phyloP scores from a whole-genome alignment of 64 coral and sea anemone genomes.

The Montipora sp. region DNA sequence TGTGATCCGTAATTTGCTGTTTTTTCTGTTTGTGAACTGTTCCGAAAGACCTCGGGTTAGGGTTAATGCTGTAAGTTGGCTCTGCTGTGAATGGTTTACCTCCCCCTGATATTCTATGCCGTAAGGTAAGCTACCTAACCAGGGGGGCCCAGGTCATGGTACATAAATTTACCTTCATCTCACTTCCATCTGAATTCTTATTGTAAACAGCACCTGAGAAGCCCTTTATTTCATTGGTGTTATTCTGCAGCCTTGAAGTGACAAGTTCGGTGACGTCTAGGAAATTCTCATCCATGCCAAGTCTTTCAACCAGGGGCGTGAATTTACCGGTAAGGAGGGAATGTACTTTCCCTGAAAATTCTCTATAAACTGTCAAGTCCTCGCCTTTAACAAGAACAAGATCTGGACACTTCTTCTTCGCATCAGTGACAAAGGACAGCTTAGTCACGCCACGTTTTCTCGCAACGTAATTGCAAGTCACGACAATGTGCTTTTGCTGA shows the following conservation, averaged over 20 bases:
- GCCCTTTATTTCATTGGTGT: not conserved
- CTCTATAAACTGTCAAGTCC: conserved; percentile 76
- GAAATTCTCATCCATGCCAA: conserved; percentile 90
- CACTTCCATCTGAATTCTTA: not conserved
- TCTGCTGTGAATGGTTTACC: no score
- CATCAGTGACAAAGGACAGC: conserved; percentile 75
- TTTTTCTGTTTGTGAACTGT: no score
- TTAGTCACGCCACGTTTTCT: conserved; percentile 75
- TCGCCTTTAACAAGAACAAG: conserved; percentile 83
- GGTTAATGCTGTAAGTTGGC: no score
- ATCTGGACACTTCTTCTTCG: conserved; percentile 85
- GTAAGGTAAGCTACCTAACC: no score
- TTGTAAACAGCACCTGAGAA: conserved; percentile 4
- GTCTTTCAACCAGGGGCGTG: conserved; percentile 79
- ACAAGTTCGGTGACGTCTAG: conserved; percentile 85
- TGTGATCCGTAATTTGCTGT: no score
- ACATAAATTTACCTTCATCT: conserved; percentile 4
- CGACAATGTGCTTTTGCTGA: conserved; percentile 84
- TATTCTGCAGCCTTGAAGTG: conserved; percentile 1
- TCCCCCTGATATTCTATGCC: no score
- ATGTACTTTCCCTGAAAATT: conserved; percentile 75
- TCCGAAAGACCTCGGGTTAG: no score
- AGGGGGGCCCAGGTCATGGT: no score
- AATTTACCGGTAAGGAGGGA: conserved; percentile 31
- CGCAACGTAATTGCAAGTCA: conserved; percentile 90